A percentile compares a stretch with the other conserved stretches of the same genome.
These are phyloP conservation scores for Aspidoscelis tigris DNA, from an alignment of 2,113 vertebrate genomes.

Conservation along the genomic window DNA sequence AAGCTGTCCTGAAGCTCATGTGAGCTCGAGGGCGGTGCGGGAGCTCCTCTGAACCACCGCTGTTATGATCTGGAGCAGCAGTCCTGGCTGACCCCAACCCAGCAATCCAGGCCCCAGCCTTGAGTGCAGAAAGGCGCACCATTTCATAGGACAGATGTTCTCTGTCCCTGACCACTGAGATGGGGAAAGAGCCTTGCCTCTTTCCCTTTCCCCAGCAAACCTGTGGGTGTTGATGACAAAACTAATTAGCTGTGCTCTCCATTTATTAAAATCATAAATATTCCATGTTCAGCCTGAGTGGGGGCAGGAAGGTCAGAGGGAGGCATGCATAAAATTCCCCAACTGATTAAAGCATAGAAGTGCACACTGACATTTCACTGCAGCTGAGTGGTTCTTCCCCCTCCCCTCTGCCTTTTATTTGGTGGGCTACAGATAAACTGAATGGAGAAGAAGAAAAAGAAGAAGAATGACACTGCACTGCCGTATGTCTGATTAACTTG, in stretches of 20 bases:
- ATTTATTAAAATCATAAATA: constrained; percentile 80
- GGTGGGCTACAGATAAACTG: constrained; percentile 28
- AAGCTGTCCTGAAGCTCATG: no score
- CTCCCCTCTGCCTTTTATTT: constrained; percentile 54
- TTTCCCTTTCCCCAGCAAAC: constrained; percentile 2
- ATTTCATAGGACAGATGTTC: constrained; percentile 39
- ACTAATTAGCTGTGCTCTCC: constrained; percentile 71
- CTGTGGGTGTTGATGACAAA: constrained; percentile 60
- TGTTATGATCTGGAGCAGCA: no score
- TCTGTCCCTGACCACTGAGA: neutral
- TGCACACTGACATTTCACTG: constrained; percentile 59
- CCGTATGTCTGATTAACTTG: constrained; percentile 19
- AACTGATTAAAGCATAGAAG: constrained; percentile 66
- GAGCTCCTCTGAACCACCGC: no score
- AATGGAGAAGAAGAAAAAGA: neutral
- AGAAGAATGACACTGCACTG: constrained; percentile 38
- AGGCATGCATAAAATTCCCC: constrained; percentile 66
- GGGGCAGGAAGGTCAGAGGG: constrained; percentile 60
- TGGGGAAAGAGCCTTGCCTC: constrained; percentile 34
- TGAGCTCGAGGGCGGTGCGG: no score
- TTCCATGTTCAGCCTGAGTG: constrained; percentile 47
- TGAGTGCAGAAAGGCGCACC: fast-evolving
- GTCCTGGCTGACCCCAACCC: no score
- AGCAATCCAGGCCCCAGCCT: no score
- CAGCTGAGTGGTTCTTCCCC: constrained; percentile 55